Base-by-base conservation (phyloP, 2,797 vertebrate species). In the Coracias cyanogaster region DNA sequence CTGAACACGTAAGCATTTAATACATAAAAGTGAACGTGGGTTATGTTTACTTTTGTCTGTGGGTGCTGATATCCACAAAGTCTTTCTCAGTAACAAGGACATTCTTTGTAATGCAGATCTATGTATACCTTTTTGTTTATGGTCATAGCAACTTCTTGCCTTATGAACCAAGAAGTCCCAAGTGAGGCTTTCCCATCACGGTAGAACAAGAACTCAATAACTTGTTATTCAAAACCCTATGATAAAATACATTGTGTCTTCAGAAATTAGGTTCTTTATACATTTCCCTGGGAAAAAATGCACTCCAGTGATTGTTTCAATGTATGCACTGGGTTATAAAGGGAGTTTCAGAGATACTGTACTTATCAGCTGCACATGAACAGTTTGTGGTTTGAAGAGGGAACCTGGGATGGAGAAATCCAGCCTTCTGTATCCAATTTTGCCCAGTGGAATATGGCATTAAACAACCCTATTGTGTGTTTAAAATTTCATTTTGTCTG, bases 361-460 rank as follows among this genome's bases (percentile, higher is more conserved):
- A 89, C 86, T 93, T 95, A 96, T 95, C 96, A 95, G 95, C 89
- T 95, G 92, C 96, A 95, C 95, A 95, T 97, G 96, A 97, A 87
- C 94, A 86, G 93, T 95, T 96, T 90, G 92, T 93, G 55, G 85
- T 95, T 97, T 97, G 94, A 96, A 97, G 95, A 96, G 95, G 92
- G 55, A 96, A 51, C 76, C 79, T 93, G 96, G 95, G 94, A 95
- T 90, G 76, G 64, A 90, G 94, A 93, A 91, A 93, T 86, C 76
- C 69, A 96, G 74, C 91, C 84, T 96, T 87, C 94, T 82, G 85
- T 87, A 86, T 95, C 95, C 65, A 90, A 79, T 97, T 93, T 95
- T 94, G 92, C 96, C 89, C 93, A 52, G 52, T 45, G 78, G 95
- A 95, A 90, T 96, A 94, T 67, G 65, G 33, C 82, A 76, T 96